A percentile compares a stretch with the other conserved stretches of the same genome.
Evolutionary conservation across 53 echinoderm and acorn worm species (phyloP).

Genomic region (Echinarachnius parma): DNA sequence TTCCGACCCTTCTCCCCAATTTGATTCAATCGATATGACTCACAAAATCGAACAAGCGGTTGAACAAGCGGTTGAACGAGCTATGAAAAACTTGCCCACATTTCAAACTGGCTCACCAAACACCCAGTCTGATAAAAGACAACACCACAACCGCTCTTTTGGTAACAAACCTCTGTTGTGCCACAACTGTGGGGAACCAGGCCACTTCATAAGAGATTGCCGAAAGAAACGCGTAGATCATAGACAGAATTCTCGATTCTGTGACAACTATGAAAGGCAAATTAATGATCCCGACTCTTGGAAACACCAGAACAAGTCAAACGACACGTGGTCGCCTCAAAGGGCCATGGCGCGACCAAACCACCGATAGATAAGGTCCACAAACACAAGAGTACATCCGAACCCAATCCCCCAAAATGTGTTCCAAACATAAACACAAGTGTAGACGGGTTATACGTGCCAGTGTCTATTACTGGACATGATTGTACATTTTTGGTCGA

Average conservation of each 20-base stretch:
- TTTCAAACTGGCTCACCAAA: too few relatives aligned
- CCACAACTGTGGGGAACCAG: neutral
- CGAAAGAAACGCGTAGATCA: neutral
- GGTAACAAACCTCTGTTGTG: neutral
- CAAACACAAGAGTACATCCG: neutral
- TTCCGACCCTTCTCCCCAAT: neutral
- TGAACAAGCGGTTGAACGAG: neutral
- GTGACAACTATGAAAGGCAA: neutral
- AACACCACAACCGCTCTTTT: too few relatives aligned
- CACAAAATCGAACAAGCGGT: neutral
- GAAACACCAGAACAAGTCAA: neutral
- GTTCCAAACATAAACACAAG: neutral
- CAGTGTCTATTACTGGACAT: neutral
- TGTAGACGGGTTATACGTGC: neutral
- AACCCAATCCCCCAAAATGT: neutral
- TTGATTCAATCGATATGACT: neutral
- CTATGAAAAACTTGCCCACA: too few relatives aligned
- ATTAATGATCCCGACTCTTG: too few relatives aligned
- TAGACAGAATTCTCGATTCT: neutral
- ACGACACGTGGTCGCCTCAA: constrained; percentile 2
- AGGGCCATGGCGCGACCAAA: constrained; percentile 37
- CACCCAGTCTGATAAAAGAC: neutral
- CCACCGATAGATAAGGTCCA: too few relatives aligned
- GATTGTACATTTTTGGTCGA: constrained; percentile 10
- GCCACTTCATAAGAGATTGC: constrained; percentile 8